These are phyloP conservation scores for Xestia rhomboidea DNA, from an alignment of 2,888 invertebrate genomes.

Conservation along the genomic window DNA sequence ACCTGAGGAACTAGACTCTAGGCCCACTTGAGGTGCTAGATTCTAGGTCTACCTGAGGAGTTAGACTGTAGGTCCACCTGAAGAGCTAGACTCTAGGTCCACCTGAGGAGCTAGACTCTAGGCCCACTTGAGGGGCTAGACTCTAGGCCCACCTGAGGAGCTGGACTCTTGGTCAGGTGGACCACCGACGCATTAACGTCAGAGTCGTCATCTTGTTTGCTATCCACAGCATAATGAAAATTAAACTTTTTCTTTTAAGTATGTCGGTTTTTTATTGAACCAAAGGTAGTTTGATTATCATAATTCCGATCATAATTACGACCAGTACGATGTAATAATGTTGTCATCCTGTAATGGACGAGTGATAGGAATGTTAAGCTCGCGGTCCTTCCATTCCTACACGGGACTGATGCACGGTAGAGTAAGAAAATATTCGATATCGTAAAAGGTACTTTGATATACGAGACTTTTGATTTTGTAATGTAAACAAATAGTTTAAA, in stretches of 20 bases:
- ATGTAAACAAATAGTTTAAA: neutral
- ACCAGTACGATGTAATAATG: slow-evolving; percentile 28
- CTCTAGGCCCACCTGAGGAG: too few relatives aligned
- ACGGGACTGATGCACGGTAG: neutral
- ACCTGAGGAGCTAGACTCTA: too few relatives aligned
- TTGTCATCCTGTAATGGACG: slow-evolving; percentile 15
- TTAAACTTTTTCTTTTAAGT: neutral
- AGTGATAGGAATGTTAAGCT: slow-evolving; percentile 42
- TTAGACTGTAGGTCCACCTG: too few relatives aligned
- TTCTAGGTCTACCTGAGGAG: too few relatives aligned
- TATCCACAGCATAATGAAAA: neutral
- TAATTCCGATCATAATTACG: slow-evolving; percentile 31
- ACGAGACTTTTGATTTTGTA: neutral
- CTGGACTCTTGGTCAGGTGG: too few relatives aligned
- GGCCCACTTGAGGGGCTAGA: too few relatives aligned
- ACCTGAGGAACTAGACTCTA: too few relatives aligned
- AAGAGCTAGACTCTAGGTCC: too few relatives aligned
- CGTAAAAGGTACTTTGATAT: slow-evolving; percentile 2
- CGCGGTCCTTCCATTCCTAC: neutral
- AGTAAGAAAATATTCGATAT: slow-evolving; percentile 20
- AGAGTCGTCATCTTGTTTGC: neutral
- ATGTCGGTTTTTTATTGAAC: neutral
- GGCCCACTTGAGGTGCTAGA: too few relatives aligned
- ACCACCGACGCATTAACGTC: too few relatives aligned
- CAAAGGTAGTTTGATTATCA: slow-evolving; percentile 15